Percentiles rank a stretch among this genome's conserved stretches.
Conservation (phyloP, 2,888 invertebrate species). For the Actias luna region DNA sequence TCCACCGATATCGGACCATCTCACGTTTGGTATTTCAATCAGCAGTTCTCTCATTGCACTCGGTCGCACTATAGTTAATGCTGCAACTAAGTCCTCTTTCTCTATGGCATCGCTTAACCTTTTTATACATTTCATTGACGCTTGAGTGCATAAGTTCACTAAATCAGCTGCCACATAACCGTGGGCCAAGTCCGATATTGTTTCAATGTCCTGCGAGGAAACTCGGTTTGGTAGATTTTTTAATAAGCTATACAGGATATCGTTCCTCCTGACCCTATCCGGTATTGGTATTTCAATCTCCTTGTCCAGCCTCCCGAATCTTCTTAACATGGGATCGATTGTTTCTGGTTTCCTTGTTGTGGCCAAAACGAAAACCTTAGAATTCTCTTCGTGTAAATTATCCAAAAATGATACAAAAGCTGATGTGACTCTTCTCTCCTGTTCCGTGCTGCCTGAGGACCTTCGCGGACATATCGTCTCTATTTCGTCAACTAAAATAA, state of each 20-base stretch:
- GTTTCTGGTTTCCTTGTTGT: constrained; percentile 89
- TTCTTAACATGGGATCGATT: constrained; percentile 87
- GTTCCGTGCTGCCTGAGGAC: constrained; percentile 82
- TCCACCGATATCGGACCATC: constrained; percentile 97
- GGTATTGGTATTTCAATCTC: constrained; percentile 92
- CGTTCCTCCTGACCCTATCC: constrained; percentile 82
- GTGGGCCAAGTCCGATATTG: constrained; percentile 88
- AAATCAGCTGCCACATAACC: constrained; percentile 96
- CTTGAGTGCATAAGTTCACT: constrained; percentile 88
- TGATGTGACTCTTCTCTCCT: constrained; percentile 87
- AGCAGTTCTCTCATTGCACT: constrained; percentile 95
- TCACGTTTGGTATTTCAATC: constrained; percentile 93
- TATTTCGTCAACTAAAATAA: constrained; percentile 93
- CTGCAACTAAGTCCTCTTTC: constrained; percentile 83
- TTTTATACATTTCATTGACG: constrained; percentile 84
- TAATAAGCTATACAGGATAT: constrained; percentile 87
- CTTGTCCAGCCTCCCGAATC: constrained; percentile 90
- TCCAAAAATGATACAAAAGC: constrained; percentile 84
- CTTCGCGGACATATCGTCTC: constrained; percentile 88
- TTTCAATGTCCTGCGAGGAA: constrained; percentile 77
- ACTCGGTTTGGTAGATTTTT: constrained; percentile 80
- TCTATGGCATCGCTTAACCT: constrained; percentile 54
- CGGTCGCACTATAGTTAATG: constrained; percentile 88
- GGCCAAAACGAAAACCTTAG: constrained; percentile 86
- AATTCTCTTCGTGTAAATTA: constrained; percentile 74